Evolutionary conservation across 2,888 invertebrate species (phyloP), one percentile per base, ranked within the genome.

Genomic region (Napeogenes inachia): DNA sequence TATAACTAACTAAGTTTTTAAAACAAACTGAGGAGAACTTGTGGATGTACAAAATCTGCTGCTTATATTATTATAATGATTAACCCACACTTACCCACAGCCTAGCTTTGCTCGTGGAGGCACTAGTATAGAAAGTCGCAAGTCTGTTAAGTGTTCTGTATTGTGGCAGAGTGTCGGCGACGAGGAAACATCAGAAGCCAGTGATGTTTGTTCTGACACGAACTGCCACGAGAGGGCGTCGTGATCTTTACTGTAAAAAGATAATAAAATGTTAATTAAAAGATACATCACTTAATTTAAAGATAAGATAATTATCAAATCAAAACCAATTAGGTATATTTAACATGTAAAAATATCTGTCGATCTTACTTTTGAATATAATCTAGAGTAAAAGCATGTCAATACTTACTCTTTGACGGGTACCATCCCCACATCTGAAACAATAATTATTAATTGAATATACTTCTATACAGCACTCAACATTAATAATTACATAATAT

Each of bases 321-420:
- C 21, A 21, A 21, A 21, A 21, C 21, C 21, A 21, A 21, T 21
- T 21, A 21, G 21, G 21, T 21, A 21, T 21, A 21, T 21, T 21
- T 21, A 21, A 21, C 21, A 21, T 21, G 21, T 21, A 1, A 1
- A 21, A 21, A 21, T 21, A 21, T 21, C 21, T 21, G 21, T 21
- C 21, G 21, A 21, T 21, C 21, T 21, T 21, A 21, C 21, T 21
- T 50, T 12, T 30, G 8, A 50, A 30, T 30, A 30, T 50, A 50
- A 8, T 30, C 1, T 8, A 1, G 21, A 30, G 13, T 50, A 50
- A 10, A 4, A 21, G 6, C 4, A n/a, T 47, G 30, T 33, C 66
- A 57, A 55, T 80, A 95, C 97, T 96, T 92, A 97, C 97, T 97
- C 97, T 93, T 96, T 97, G 45, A 97, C 94, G 64, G 98, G 98